A percentile compares a stretch with the other conserved stretches of the same genome.
Conservation (phyloP, 2,888 invertebrate species). For the Polyommatus icarus region DNA sequence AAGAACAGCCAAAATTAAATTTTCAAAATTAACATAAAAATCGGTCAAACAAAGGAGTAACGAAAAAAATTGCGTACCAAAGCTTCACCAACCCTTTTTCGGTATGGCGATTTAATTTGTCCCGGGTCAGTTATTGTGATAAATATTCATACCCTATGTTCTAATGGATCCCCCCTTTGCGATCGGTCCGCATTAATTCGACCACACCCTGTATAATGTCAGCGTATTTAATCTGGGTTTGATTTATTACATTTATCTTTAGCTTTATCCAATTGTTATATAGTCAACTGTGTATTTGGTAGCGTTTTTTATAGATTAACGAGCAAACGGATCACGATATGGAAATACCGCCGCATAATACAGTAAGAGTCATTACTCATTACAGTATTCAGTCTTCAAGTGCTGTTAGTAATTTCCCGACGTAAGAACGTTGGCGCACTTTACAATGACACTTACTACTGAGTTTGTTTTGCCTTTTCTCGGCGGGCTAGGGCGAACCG, state of each 20-base stretch:
- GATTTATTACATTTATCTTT: slow-evolving; percentile 13
- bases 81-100: background rate
- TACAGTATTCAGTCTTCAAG: no score
- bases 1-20: background rate
- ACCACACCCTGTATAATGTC: slow-evolving; percentile 2
- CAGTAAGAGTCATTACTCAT: no score
- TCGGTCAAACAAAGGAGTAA: background rate
- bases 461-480: no score
- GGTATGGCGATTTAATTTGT: slow-evolving; percentile 13
- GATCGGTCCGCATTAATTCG: slow-evolving; percentile 14
- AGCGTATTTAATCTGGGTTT: background rate
- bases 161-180: slow-evolving; percentile 13
- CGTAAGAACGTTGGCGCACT: background rate
- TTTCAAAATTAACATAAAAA: background rate
- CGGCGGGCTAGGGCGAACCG: no score
- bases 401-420: no score
- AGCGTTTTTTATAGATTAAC: background rate
- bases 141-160: slow-evolving; percentile 29
- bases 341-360: background rate
- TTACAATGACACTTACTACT: background rate
- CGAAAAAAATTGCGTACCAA: background rate
- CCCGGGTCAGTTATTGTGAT: slow-evolving; percentile 20
- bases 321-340: background rate
- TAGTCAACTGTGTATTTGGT: background rate
- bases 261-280: background rate